Evolutionary conservation across 2,797 vertebrate species (phyloP).

Genomic region (Sternotherus odoratus): DNA sequence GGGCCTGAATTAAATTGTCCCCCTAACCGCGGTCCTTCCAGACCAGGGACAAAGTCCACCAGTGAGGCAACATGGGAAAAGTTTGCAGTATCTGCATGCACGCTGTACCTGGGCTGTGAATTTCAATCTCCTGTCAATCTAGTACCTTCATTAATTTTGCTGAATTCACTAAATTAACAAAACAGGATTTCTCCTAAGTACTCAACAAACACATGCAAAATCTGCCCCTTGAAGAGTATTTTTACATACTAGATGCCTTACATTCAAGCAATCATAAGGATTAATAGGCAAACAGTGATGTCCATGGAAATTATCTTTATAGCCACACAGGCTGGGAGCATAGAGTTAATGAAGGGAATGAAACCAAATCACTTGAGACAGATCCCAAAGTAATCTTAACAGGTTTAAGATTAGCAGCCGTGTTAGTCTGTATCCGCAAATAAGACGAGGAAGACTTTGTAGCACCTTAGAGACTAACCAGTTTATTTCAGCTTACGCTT

Average conservation of each 20-base stretch:
- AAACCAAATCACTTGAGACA: slow-evolving; percentile 18
- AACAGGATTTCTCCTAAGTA: not conserved
- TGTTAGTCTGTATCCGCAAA: no score
- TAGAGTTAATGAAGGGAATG: not conserved
- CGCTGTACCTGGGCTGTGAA: not conserved
- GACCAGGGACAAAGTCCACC: not conserved
- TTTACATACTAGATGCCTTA: not conserved
- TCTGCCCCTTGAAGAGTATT: not conserved
- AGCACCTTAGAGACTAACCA: no score
- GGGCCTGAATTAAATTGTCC: not conserved
- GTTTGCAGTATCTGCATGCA: not conserved
- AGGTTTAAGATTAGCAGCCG: no score
- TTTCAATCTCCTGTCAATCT: not conserved
- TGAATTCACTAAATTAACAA: not conserved
- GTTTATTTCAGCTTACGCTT: no score
- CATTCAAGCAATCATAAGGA: not conserved
- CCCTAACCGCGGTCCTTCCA: not conserved
- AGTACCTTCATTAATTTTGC: not conserved
- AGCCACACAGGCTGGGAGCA: not conserved
- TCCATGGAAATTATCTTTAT: not conserved
- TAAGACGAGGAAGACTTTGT: no score
- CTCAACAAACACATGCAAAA: not conserved
- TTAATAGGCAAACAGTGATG: slow-evolving; percentile 27
- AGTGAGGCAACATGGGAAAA: not conserved
- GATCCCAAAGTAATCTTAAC: not conserved